Percentiles rank a stretch among this genome's conserved stretches.
Evolutionary conservation across 64 coral and sea anemone genomes (phyloP).

Genomic region (Montipora cactus): DNA sequence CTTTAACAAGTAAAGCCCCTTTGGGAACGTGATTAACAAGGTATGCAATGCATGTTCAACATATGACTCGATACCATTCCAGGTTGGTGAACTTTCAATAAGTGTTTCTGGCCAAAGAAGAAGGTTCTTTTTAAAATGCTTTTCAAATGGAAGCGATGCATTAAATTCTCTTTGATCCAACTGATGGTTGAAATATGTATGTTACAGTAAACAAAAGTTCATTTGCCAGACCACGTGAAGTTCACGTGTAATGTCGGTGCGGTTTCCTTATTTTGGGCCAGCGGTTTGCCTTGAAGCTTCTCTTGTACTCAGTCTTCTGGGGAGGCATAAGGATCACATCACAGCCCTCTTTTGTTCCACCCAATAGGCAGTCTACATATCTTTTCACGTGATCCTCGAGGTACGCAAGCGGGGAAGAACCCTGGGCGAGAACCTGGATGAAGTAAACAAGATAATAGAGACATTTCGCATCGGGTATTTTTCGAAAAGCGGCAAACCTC

Average conservation of each 20-base stretch:
- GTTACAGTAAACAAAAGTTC: neutral
- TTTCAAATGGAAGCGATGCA: neutral
- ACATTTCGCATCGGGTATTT: too few relatives aligned
- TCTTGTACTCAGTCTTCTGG: neutral
- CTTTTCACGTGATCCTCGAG: conserved; percentile 42
- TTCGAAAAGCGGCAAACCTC: too few relatives aligned
- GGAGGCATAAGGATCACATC: conserved; percentile 25
- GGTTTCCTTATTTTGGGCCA: conserved; percentile 24
- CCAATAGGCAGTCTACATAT: conserved; percentile 36
- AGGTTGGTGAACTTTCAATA: too few relatives aligned
- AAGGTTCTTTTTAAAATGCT: too few relatives aligned
- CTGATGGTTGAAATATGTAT: neutral
- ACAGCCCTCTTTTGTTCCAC: conserved; percentile 10
- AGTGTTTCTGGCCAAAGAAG: too few relatives aligned
- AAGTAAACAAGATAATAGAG: neutral
- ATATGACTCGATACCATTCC: too few relatives aligned
- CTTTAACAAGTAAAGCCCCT: too few relatives aligned
- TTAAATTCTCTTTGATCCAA: neutral
- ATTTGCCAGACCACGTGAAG: neutral
- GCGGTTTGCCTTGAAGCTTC: neutral
- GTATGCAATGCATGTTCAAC: too few relatives aligned
- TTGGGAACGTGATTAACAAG: too few relatives aligned
- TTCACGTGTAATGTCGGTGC: conserved; percentile 24
- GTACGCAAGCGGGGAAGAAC: conserved; percentile 59
- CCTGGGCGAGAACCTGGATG: conserved; percentile 41